Evolutionary conservation across 2,113 vertebrate species (phyloP).

Genomic region (Neolamprologus brichardi): DNA sequence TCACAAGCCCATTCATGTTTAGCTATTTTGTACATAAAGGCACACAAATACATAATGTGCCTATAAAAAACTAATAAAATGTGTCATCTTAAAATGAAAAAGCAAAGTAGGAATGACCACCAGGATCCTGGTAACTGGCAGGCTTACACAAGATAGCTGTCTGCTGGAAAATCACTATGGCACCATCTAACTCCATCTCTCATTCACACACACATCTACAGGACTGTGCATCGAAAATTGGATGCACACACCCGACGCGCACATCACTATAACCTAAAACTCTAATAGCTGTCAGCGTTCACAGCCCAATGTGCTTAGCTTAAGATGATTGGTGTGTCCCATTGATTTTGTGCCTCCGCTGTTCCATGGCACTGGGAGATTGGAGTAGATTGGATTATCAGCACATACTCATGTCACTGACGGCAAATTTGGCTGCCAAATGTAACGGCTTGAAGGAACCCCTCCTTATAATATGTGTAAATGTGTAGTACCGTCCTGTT

Average conservation of each 20-base stretch:
- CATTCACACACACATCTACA: background rate
- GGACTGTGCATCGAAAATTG: background rate
- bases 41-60: background rate
- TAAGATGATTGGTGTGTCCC: constrained; percentile 43
- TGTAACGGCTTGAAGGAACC: background rate
- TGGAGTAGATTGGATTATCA: constrained; percentile 38
- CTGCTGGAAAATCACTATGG: background rate
- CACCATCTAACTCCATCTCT: background rate
- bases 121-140: background rate
- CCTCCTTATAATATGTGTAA: background rate
- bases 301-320: constrained; percentile 15
- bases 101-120: background rate
- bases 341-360: constrained; percentile 55
- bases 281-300: constrained; percentile 39
- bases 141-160: background rate
- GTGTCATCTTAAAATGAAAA: background rate
- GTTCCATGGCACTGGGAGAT: constrained; percentile 11
- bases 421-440: constrained; percentile 15
- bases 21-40: background rate
- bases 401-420: constrained; percentile 19
- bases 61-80: background rate
- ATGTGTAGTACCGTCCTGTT: background rate
- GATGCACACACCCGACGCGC: background rate
- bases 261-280: background rate
- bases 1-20: background rate